Percentiles rank a stretch among this genome's conserved stretches.
Evolutionary conservation across 2,797 vertebrate species (phyloP).

Genomic region (Tokudaia muenninki): DNA sequence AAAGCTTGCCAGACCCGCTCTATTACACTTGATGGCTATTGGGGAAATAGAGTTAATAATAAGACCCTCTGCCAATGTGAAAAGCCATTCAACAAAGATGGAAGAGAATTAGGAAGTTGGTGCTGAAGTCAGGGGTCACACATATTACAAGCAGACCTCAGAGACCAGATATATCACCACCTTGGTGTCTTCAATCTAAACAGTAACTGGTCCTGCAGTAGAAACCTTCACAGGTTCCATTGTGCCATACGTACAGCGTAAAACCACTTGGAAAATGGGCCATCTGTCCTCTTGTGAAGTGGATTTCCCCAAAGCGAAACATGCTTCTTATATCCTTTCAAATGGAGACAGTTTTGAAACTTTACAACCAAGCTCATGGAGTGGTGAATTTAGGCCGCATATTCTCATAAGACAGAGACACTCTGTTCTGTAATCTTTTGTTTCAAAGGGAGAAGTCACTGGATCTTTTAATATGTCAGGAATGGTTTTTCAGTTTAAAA

Average conservation of each 20-base stretch:
- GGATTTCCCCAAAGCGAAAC: not conserved
- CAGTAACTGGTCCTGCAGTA: not conserved
- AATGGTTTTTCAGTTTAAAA: constrained; percentile 7
- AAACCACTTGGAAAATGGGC: not conserved
- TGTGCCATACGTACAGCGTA: not conserved
- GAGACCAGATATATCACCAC: not conserved
- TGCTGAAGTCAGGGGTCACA: not conserved
- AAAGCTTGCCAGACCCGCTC: not conserved
- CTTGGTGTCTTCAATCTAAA: not conserved
- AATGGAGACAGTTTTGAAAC: not conserved
- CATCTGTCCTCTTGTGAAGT: constrained; percentile 18
- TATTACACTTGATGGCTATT: not conserved
- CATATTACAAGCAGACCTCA: not conserved
- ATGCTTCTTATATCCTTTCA: not conserved
- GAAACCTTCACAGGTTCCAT: not conserved
- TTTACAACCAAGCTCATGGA: not conserved
- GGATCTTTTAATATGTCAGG: not conserved
- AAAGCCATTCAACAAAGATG: not conserved
- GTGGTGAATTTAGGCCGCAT: not conserved
- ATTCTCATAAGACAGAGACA: not conserved
- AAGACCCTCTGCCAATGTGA: not conserved
- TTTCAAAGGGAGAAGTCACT: constrained; percentile 9
- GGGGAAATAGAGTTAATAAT: not conserved
- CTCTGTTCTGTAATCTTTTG: not conserved
- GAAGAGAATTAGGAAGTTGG: not conserved